Percentiles rank a stretch among this genome's conserved stretches.
phyloP scores from a whole-genome alignment of 1,140 invertebrate species.

The Drosophila pseudoananassae region DNA sequence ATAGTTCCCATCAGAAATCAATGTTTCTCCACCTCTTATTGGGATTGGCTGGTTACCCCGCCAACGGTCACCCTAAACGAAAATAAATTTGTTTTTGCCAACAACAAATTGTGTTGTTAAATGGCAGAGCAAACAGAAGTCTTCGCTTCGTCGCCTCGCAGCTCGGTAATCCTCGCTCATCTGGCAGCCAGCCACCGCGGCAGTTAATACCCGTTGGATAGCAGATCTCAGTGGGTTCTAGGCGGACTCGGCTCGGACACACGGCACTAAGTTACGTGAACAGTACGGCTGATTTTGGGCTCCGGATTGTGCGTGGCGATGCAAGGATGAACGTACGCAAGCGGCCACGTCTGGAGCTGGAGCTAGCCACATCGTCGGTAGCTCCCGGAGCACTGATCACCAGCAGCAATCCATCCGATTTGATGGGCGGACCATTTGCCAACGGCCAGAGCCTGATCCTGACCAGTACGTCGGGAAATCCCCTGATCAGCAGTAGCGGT shows the following conservation, averaged over 20 bases:
- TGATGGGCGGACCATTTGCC: conserved; percentile 21
- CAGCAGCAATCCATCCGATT: conserved; percentile 3
- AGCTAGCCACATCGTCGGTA: conserved; percentile 21
- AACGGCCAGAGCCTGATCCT: conserved; percentile 57
- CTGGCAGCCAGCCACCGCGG: conserved; percentile 25
- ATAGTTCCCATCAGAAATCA: too few species aligned
- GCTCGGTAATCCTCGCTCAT: conserved; percentile 21
- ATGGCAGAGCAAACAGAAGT: conserved; percentile 33
- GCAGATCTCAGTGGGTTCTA: not conserved
- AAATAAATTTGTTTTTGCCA: conserved; percentile 44
- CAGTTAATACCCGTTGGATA: conserved; percentile 32
- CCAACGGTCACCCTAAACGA: conserved; percentile 23
- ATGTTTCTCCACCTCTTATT: too few species aligned
- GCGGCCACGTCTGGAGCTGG: conserved; percentile 71
- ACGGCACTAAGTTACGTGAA: conserved; percentile 25
- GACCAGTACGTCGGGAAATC: conserved; percentile 35
- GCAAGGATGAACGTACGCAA: conserved; percentile 64
- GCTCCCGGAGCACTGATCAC: conserved; percentile 21
- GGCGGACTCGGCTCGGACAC: not conserved
- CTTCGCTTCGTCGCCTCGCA: conserved; percentile 16
- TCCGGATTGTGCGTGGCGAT: conserved; percentile 15
- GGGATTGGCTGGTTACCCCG: too few species aligned
- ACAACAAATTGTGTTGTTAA: conserved; percentile 45
- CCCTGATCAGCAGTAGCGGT: conserved; percentile 21
- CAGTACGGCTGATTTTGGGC: conserved; percentile 1